Base-by-base conservation (phyloP, 1,140 invertebrate genomes). In the Drosophila miranda region DNA sequence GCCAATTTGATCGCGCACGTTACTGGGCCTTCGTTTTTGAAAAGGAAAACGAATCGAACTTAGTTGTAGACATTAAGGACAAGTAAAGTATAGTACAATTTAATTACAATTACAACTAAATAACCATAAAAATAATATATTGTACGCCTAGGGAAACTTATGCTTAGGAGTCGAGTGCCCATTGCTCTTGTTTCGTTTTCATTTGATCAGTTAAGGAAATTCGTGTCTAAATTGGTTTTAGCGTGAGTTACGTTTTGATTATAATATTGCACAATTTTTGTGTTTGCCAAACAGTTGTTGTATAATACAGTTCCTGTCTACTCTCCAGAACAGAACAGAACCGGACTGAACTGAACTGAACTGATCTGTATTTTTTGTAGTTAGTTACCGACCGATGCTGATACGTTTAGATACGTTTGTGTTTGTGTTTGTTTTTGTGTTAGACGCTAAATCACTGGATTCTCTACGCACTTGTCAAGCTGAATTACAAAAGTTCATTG, bases 51-150 rank as follows among this genome's bases (percentile, higher is more conserved):
- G 56, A 64, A 61, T 57, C 68, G 23, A 83, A 76, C 66, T 69
- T 53, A 83, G 26, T 55, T 72, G 45, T 62, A 75, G 34, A 38
- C 49, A 75, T 63, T 67, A 48, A 52, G 60, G 66, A 68, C 71
- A 83, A 67, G 49, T 68, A 68, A 78, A 78, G 63, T 79, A 82
- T 81, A 69, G 42, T 84, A 83, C 81, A 84, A 60, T 62, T 51
- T 55, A 76, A 75, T 84, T 83, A 79, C 49, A 83, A 76, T 83
- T 84, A 83, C 81, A 83, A 83, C 76, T 86, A 83, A 84, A 86
- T 83, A 83, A 86, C 81, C 76, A 78, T 79, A 82, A 64, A 67
- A 72, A 78, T 69, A 71, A 71, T 38, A 11, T 38, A 55, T 75
- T 84, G 21, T 45, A 75, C 56, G 41, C 55, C 74, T 75, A 83